Percentiles rank a stretch among this genome's conserved stretches.
Conservation (phyloP, 2,797 vertebrate genomes). For the Vireo griseus region DNA sequence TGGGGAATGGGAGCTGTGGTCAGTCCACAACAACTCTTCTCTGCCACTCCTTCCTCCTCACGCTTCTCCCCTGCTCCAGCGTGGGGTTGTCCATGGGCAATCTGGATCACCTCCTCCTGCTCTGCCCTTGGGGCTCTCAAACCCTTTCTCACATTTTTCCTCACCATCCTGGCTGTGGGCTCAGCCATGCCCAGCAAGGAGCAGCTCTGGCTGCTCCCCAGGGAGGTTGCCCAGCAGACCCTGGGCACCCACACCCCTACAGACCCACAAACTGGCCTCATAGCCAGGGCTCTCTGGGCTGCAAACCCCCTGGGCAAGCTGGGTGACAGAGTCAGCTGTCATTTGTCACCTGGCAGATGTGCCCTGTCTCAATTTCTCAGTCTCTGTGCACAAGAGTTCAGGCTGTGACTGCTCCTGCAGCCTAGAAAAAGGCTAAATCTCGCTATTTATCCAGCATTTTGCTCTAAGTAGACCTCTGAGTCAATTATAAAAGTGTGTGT, state of each 20-base stretch:
- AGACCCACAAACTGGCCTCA: neutral
- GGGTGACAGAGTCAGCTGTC: neutral
- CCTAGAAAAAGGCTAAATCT: neutral
- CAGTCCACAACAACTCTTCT: neutral
- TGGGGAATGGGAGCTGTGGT: fast-evolving
- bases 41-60: neutral
- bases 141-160: neutral
- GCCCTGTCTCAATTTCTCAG: neutral
- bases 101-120: neutral
- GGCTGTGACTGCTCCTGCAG: neutral
- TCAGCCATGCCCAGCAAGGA: neutral
- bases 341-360: neutral
- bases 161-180: neutral
- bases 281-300: neutral
- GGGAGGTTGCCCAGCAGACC: too few species aligned
- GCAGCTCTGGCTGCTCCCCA: neutral
- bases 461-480: neutral
- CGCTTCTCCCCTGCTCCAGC: fast-evolving
- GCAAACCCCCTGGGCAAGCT: neutral
- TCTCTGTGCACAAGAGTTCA: neutral
- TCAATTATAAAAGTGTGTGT: neutral
- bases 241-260: fast-evolving
- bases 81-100: fast-evolving
- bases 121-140: neutral
- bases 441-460: neutral